Percentiles rank a stretch among this genome's conserved stretches.
phyloP scores from a whole-genome alignment of 2,797 vertebrate species.

The Malacoctenus gilli region DNA sequence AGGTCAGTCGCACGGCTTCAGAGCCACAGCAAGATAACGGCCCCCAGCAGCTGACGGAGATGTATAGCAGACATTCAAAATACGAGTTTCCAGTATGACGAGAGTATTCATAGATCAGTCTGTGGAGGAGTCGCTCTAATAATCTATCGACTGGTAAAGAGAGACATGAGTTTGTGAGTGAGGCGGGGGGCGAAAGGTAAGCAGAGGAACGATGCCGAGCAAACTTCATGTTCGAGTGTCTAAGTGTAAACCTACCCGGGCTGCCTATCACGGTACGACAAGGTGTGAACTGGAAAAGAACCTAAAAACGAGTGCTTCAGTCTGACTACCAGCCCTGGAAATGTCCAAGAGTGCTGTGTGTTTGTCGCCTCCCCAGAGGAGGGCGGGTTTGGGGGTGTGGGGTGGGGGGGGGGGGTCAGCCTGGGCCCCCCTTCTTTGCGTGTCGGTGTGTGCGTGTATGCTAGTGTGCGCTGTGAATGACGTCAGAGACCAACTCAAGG shows the following conservation, averaged over 20 bases:
- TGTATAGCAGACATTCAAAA: constrained; percentile 43
- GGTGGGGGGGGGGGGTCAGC: too few species aligned
- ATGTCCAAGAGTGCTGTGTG: constrained; percentile 58
- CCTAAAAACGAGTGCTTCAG: constrained; percentile 59
- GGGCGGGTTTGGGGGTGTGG: too few species aligned
- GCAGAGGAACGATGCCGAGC: constrained; percentile 39
- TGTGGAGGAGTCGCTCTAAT: constrained; percentile 39
- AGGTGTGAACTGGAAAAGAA: constrained; percentile 34
- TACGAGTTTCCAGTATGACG: constrained; percentile 48
- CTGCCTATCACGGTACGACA: constrained; percentile 56
- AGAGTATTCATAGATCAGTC: constrained; percentile 46
- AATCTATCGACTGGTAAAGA: constrained; percentile 34
- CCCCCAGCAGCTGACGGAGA: constrained; percentile 36
- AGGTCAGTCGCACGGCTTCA: constrained; percentile 31
- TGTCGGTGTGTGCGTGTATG: constrained; percentile 35
- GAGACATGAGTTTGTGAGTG: constrained; percentile 26
- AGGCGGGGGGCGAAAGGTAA: constrained; percentile 39
- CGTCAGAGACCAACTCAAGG: constrained; percentile 80
- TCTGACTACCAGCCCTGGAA: constrained; percentile 59
- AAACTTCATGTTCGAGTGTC: constrained; percentile 32
- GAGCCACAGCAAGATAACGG: too few species aligned
- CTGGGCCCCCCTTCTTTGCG: constrained; percentile 29
- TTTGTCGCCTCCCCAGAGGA: constrained; percentile 56
- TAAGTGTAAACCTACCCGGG: constrained; percentile 59
- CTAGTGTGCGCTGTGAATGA: constrained; percentile 36